Base-by-base conservation (phyloP, 2,888 invertebrate genomes). In the Oligia latruncula region DNA sequence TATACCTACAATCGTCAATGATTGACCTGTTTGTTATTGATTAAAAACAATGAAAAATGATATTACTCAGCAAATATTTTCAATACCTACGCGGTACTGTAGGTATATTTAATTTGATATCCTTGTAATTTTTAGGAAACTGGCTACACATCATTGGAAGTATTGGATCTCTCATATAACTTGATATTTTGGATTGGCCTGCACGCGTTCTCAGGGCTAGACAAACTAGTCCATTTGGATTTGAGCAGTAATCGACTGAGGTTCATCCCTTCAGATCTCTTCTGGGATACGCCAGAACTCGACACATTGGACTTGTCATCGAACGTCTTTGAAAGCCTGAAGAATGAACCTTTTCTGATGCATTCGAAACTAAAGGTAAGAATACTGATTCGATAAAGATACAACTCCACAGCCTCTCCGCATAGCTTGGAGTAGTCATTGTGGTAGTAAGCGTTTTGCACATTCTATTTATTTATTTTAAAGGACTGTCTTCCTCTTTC, bases 161-260 rank as follows among this genome's bases (percentile, higher is more conserved):
- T 97, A 46, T 92, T 97, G 35, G 96, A 97, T 88, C 90, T 97
- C 65, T 97, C 97, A 0, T 96, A 97, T 91, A 98, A 98, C 92
- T 95, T 97, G 80, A 97, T 98, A 71, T 97, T 97, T 86, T 97
- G 97, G 91, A 97, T 98, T 71, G 97, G 97, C 17, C 92, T 97
- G 75, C 97, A 98, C 86, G 97, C 97, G 0, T 98, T 98, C 89
- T 92, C 95, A 0, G 96, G 97, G 0, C 84, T 98, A 77, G 93
- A 95, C 5, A 93, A 95, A 23, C 92, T 98, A 40, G 92, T 93
- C 67, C 96, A 96, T 20, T 90, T 98, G 76, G 97, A 98, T 92
- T 94, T 98, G 55, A 97, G 98, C 70, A 97, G 96, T 88, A 98
- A 98, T 90, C 96, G 97, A 49, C 92, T 98, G 74, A 96, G 98